Evolutionary conservation across 2,888 invertebrate genomes (phyloP).

Genomic region (Stenodera caucasica): DNA sequence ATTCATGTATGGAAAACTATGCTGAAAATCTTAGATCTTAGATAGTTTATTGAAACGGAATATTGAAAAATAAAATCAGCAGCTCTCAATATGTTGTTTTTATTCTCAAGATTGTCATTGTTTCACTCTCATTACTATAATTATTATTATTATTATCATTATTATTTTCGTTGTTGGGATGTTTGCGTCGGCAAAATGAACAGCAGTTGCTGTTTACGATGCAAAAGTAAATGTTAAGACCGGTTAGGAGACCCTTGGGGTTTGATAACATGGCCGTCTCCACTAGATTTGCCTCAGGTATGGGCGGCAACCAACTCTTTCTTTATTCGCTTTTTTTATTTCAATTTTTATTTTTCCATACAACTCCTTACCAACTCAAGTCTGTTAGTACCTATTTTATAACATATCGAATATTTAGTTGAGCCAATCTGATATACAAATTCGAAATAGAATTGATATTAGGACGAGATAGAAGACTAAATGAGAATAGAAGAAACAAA

Average conservation of each 20-base stretch:
- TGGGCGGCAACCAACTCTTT: constrained; percentile 36
- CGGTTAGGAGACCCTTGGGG: constrained; percentile 12
- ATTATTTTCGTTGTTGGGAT: too few species aligned
- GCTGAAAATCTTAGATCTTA: too few species aligned
- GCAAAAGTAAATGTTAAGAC: constrained; percentile 10
- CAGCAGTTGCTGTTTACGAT: constrained; percentile 27
- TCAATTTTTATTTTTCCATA: background rate
- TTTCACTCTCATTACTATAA: too few species aligned
- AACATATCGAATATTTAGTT: background rate
- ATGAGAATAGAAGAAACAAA: too few species aligned
- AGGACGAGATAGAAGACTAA: background rate
- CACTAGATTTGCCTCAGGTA: constrained; percentile 42
- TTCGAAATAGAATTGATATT: background rate
- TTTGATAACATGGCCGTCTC: constrained; percentile 43
- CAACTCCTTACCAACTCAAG: background rate
- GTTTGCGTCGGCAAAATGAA: constrained; percentile 26
- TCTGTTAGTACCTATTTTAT: background rate
- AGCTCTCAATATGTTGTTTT: too few species aligned
- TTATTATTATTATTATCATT: too few species aligned
- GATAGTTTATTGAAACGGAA: too few species aligned
- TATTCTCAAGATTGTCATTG: too few species aligned
- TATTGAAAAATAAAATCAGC: too few species aligned
- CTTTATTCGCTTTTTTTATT: background rate
- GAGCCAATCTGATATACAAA: background rate
- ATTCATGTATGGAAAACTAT: too few species aligned